Percentiles rank a stretch among this genome's conserved stretches.
Evolutionary conservation across 2,113 vertebrate genomes (phyloP).

Genomic region (Nerophis ophidion): DNA sequence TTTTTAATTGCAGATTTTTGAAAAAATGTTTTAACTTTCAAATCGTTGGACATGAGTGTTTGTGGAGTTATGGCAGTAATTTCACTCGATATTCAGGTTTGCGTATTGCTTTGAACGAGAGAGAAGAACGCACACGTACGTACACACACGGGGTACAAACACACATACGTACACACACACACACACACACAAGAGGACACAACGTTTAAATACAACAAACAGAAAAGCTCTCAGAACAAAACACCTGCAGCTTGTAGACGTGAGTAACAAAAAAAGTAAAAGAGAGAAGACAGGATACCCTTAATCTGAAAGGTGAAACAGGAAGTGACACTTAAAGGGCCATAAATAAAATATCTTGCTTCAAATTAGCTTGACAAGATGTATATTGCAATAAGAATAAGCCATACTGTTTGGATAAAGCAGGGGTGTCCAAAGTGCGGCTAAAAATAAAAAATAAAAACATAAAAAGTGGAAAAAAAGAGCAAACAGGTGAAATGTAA

Average conservation of each 20-base stretch:
- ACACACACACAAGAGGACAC: conserved; percentile 19
- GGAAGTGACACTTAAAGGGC: conserved; percentile 35
- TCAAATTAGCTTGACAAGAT: conserved; percentile 61
- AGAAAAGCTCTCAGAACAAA: conserved; percentile 39
- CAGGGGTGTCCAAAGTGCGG: too few relatives aligned
- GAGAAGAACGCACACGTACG: conserved; percentile 19
- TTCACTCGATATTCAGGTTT: conserved; percentile 10
- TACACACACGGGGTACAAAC: conserved; percentile 8
- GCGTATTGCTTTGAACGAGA: conserved; percentile 61
- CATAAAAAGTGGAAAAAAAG: too few relatives aligned
- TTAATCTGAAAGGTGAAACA: conserved; percentile 48
- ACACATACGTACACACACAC: conserved; percentile 6
- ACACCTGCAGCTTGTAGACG: conserved; percentile 46
- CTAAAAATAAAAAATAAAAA: too few relatives aligned
- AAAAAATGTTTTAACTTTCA: too few relatives aligned
- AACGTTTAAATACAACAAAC: conserved; percentile 45
- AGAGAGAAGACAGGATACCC: conserved; percentile 47
- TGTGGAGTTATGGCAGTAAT: too few relatives aligned
- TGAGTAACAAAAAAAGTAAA: conserved; percentile 54
- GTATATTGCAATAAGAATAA: conserved; percentile 58
- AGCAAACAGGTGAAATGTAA: too few relatives aligned
- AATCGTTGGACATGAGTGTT: too few relatives aligned
- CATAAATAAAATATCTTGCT: conserved; percentile 68
- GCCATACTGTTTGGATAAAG: conserved; percentile 2
- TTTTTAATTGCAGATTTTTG: too few relatives aligned